phyloP scores from a whole-genome alignment of 1,140 invertebrate genomes.

The Acyrthosiphon pisum region DNA sequence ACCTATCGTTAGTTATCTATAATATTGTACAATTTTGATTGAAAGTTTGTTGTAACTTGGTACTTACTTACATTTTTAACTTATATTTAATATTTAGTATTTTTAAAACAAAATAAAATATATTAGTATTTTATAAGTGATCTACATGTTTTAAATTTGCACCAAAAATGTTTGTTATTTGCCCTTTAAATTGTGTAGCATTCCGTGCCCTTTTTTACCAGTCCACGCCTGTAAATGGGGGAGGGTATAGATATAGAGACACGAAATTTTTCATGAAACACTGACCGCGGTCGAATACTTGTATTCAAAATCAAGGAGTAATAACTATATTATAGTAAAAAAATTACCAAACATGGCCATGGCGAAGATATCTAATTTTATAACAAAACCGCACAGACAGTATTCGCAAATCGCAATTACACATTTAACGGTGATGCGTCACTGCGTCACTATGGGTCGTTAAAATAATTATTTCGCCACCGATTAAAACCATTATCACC shows the following conservation, averaged over 20 bases:
- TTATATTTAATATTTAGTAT: no score
- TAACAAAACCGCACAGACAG: neutral
- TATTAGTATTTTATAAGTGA: no score
- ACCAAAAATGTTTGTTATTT: no score
- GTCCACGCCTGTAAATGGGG: neutral
- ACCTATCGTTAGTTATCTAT: no score
- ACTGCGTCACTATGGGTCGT: neutral
- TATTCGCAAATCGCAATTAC: neutral
- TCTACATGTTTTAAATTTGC: no score
- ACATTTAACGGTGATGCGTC: neutral
- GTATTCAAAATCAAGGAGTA: neutral
- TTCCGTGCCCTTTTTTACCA: no score
- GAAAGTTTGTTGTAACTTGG: no score
- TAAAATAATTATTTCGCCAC: neutral
- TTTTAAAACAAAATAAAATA: no score
- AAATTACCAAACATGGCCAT: neutral
- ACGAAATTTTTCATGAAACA: neutral
- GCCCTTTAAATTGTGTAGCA: no score
- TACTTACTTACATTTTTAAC: no score
- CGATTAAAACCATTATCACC: neutral
- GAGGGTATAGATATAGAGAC: neutral
- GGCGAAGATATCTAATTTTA: neutral
- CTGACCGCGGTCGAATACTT: neutral
- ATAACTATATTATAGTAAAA: neutral
- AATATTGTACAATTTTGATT: no score